These are phyloP conservation scores for Strigamia crassipes DNA, from an alignment of 2,888 invertebrate genomes.

Conservation along the genomic window DNA sequence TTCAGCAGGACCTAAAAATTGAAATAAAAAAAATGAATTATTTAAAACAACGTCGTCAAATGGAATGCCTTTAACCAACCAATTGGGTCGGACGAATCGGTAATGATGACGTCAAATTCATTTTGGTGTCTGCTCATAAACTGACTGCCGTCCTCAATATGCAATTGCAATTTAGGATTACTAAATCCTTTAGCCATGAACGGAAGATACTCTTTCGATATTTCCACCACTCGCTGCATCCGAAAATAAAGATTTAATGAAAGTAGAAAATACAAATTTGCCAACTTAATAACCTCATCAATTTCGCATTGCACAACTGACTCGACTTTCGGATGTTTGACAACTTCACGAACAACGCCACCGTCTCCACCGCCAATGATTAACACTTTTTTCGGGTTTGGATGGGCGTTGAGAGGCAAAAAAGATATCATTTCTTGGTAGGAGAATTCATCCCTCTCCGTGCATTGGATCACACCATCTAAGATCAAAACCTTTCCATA, in stretches of 20 bases:
- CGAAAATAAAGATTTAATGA: constrained; percentile 5
- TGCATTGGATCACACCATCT: constrained; percentile 96
- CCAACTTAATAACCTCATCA: constrained; percentile 66
- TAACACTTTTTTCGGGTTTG: constrained; percentile 85
- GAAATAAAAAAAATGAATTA: background rate
- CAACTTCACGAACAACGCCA: constrained; percentile 92
- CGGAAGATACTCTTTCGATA: constrained; percentile 85
- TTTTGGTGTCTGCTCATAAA: constrained; percentile 82
- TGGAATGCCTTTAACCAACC: constrained; percentile 65
- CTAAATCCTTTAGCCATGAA: constrained; percentile 87
- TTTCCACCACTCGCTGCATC: constrained; percentile 75
- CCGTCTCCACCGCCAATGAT: constrained; percentile 99
- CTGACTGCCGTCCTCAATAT: constrained; percentile 91
- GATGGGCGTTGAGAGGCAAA: constrained; percentile 87
- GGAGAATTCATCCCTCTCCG: constrained; percentile 92
- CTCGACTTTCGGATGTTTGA: constrained; percentile 88
- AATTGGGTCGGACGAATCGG: constrained; percentile 96
- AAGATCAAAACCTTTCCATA: constrained; percentile 86
- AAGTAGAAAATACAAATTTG: background rate
- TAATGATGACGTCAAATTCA: constrained; percentile 96
- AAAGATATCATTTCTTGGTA: constrained; percentile 99
- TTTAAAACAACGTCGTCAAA: background rate
- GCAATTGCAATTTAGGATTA: constrained; percentile 78
- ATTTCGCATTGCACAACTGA: constrained; percentile 92
- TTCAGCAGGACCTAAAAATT: constrained; percentile 67